Percentiles rank a stretch among this genome's conserved stretches.
These are phyloP conservation scores for Nomada fabriciana DNA, from an alignment of 2,888 invertebrate genomes.

Conservation along the genomic window DNA sequence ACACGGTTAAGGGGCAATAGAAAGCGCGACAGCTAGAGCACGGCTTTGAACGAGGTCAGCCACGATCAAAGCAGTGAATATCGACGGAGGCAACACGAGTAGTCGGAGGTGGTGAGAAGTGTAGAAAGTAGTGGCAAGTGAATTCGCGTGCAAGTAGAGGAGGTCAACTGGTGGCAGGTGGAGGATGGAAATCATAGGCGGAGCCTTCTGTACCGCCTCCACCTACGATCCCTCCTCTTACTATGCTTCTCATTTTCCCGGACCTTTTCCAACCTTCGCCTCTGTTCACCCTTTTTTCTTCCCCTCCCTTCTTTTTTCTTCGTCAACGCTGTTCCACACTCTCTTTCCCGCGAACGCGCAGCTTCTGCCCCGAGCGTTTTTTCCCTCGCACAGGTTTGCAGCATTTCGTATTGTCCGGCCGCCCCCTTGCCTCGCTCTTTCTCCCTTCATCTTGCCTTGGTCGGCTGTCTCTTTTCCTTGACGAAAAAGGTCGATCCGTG, in stretches of 20 bases:
- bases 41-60: constrained; percentile 8
- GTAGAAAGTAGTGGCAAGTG: constrained; percentile 46
- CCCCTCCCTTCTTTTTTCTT: not conserved
- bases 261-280: constrained; percentile 56
- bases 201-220: constrained; percentile 76
- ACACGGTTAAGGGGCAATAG: not conserved
- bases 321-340: not conserved
- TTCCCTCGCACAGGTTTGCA: not conserved
- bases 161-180: constrained; percentile 53
- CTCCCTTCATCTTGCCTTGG: constrained; percentile 10
- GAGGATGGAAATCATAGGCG: constrained; percentile 74
- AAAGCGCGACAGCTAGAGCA: not conserved
- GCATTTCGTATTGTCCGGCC: not conserved
- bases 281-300: not conserved
- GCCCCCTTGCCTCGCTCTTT: constrained; percentile 6
- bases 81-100: constrained; percentile 2
- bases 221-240: constrained; percentile 77
- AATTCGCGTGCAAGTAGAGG: constrained; percentile 60
- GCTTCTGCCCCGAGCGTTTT: constrained; percentile 42
- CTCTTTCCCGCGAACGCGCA: not conserved
- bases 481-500: constrained; percentile 44
- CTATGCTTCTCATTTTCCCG: constrained; percentile 62
- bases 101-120: constrained; percentile 30
- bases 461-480: not conserved
- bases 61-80: not conserved